Evolutionary conservation across 2,888 invertebrate genomes (phyloP), one percentile per base, ranked within the genome.

Genomic region (Dysmachus trigonus): DNA sequence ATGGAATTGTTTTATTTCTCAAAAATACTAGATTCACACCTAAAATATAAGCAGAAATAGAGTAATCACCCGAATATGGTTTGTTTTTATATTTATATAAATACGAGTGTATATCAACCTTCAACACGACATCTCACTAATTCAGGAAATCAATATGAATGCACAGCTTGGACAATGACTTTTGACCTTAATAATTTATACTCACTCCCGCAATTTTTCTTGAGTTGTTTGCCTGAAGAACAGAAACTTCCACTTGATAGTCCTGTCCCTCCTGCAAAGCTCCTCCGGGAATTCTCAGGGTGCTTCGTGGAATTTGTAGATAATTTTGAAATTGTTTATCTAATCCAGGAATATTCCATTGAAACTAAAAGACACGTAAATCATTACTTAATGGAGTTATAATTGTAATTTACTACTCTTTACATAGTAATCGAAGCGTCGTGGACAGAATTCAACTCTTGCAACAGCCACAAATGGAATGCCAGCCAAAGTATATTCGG

Each of bases 261-360:
- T 53, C 27, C 10, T 33, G 18, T 4, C 82, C 82, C 8, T 33
- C 35, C 22, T 82, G 8, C 15, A 82, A 15, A 35, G 22, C 27
- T 15, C 47, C 15, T 13, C 30, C 33, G 2, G 82, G 71, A 82
- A 82, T 82, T 7, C 27, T 82, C 22, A 82, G 8, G 18, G 15
- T 33, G 33, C 82, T 62, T 33, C 35, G 18, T 41, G 82, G 18
- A 18, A 71, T 82, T 33, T 71, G 33, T n/a, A 71, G 22, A 27
- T 82, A 18, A 30, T 71, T 82, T 33, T 33, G 31, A 22, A 35
- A 10, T 82, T 71, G 8, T 10, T 82, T 35, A 3, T 35, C 38
- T 13, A 82, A 35, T 13, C 62, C 71, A 22, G 35, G 62, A 41
- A 82, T 62, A 35, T 82, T 62, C 82, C 82, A 82, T 8, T 71